Percentiles rank a stretch among this genome's conserved stretches.
Evolutionary conservation across 92 coral and sea anemone genomes (phyloP).

Genomic region (Nematostella vectensis): DNA sequence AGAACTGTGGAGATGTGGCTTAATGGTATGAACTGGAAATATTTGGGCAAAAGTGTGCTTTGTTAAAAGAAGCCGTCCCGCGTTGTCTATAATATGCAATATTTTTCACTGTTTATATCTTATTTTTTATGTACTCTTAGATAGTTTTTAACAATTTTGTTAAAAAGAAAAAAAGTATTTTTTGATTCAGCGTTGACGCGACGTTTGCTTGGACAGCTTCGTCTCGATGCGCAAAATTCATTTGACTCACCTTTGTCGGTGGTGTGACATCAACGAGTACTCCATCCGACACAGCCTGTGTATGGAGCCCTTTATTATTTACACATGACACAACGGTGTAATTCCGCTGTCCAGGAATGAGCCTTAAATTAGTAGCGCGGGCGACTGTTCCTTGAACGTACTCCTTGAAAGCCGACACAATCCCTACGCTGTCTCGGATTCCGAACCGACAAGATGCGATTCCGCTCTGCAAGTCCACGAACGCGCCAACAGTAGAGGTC

Average conservation of each 20-base stretch:
- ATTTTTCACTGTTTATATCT: no score
- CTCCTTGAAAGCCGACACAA: constrained; percentile 15
- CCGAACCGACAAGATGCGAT: constrained; percentile 39
- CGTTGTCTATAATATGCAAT: no score
- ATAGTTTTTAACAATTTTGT: no score
- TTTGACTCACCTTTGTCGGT: constrained; percentile 59
- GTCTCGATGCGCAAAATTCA: not conserved
- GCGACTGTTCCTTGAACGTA: constrained; percentile 15
- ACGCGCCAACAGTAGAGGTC: constrained; percentile 32
- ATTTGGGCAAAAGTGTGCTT: no score
- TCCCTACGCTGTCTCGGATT: constrained; percentile 26
- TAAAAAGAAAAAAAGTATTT: no score
- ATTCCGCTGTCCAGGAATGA: constrained; percentile 45
- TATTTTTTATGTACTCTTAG: no score
- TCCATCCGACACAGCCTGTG: constrained; percentile 30
- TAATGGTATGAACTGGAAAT: no score
- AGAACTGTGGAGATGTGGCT: no score
- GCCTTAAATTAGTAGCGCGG: constrained; percentile 34
- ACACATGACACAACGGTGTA: constrained; percentile 44
- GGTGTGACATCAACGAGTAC: constrained; percentile 70
- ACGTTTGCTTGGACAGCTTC: not conserved
- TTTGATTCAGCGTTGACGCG: not conserved
- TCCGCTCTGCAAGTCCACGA: constrained; percentile 70
- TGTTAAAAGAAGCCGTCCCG: no score
- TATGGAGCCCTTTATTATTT: constrained; percentile 42